Conservation (phyloP, 2,888 invertebrate genomes). For the Eupithecia subfuscata region DNA sequence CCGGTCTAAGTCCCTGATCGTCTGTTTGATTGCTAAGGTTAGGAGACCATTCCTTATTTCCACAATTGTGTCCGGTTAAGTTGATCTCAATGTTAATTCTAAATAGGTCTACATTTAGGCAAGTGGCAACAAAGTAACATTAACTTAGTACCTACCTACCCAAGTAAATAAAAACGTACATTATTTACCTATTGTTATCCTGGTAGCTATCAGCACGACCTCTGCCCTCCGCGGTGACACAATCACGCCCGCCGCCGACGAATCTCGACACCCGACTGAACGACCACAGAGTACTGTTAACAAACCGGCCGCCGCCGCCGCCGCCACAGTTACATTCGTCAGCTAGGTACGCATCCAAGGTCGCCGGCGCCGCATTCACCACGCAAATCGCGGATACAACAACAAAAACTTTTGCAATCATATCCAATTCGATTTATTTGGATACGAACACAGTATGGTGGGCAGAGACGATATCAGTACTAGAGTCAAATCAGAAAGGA, state of each 20-base stretch:
- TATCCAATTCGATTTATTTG: conserved; percentile 8
- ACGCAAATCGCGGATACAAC: conserved; percentile 34
- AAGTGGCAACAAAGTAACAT: background rate
- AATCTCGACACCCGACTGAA: conserved; percentile 24
- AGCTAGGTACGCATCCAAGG: conserved; percentile 47
- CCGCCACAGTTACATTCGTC: background rate
- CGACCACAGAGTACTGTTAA: background rate
- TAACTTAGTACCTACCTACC: background rate
- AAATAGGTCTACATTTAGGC: background rate
- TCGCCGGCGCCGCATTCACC: conserved; percentile 53
- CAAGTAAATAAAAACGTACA: conserved; percentile 12
- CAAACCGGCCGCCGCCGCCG: background rate
- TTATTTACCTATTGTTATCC: conserved; percentile 3
- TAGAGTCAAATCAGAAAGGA: conserved; percentile 1
- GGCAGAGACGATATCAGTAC: background rate
- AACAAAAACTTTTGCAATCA: conserved; percentile 16
- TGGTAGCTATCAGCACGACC: conserved; percentile 10
- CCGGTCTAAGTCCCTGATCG: too few relatives aligned
- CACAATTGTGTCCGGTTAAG: background rate
- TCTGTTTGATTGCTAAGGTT: too few relatives aligned
- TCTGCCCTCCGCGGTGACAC: conserved; percentile 12
- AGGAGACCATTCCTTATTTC: background rate
- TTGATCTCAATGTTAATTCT: background rate
- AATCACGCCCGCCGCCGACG: conserved; percentile 48
- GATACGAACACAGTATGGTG: conserved; percentile 16